Percentiles rank a stretch among this genome's conserved stretches.
Evolutionary conservation across 2,797 vertebrate species (phyloP).

Genomic region (Loriculus beryllinus): DNA sequence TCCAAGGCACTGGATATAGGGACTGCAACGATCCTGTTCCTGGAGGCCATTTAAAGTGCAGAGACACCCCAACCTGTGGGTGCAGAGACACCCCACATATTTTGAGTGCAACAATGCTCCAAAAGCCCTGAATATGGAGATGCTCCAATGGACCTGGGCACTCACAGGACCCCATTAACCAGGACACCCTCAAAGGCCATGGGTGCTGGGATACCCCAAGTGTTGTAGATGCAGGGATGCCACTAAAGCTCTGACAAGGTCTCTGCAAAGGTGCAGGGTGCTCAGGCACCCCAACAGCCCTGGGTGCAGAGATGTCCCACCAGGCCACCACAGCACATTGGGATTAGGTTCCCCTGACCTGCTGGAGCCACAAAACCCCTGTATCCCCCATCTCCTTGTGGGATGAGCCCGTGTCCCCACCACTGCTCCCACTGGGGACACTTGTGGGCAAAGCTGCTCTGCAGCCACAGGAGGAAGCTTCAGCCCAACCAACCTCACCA

Average conservation of each 20-base stretch:
- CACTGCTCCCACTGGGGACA: fast-evolving
- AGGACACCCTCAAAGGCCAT: neutral
- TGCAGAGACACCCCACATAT: neutral
- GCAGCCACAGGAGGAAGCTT: neutral
- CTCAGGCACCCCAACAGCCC: neutral
- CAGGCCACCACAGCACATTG: neutral
- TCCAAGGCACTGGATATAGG: neutral
- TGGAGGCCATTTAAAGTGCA: neutral
- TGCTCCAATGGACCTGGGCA: neutral
- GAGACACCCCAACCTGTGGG: neutral
- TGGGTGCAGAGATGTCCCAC: neutral
- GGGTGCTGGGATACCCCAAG: no score
- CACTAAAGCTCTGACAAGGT: neutral
- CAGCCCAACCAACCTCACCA: neutral
- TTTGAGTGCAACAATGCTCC: neutral
- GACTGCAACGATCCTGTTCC: neutral
- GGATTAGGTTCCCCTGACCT: neutral
- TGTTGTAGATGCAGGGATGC: neutral
- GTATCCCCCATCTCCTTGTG: neutral
- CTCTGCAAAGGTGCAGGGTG: neutral
- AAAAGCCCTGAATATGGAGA: neutral
- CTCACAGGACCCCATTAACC: neutral
- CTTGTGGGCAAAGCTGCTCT: fast-evolving
- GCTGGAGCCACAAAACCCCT: neutral
- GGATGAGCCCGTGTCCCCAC: neutral